Evolutionary conservation across 2,888 invertebrate genomes (phyloP), one percentile per base, ranked within the genome.

Genomic region (Belgica antarctica): DNA sequence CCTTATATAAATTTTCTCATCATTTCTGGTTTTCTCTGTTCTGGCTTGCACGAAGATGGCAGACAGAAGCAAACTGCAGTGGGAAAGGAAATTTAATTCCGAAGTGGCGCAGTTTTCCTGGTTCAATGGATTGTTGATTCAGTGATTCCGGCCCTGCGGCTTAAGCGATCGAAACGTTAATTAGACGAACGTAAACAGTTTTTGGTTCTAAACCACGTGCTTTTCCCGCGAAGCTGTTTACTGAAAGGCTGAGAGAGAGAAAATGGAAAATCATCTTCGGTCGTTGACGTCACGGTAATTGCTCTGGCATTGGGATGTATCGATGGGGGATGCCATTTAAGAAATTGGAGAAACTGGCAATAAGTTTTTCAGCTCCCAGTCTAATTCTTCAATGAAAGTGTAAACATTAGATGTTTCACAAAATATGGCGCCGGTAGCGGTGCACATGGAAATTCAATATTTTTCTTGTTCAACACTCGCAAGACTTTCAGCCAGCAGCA

Each of bases 331-430:
- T 3, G 52, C 15, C 4, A 4, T 22, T 2, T 3, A 52, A 17
- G 17, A 46, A 10, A 46, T 46, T n/a, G n/a, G n/a, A n/a, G n/a
- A n/a, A n/a, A n/a, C n/a, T n/a, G n/a, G n/a, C n/a, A n/a, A n/a
- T n/a, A 7, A 46, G 8, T 12, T 46, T 46, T 17, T 7, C 8
- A 7, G 12, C 46, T 46, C 12, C 8, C 12, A 15, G 15, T 3
- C 46, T 15, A 7, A 15, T 46, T 46, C 4, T 46, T 7, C 46
- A 7, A 46, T 46, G 12, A 34, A 22, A 57, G 57, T 34, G 36
- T 69, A 57, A 69, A 69, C 68, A 69, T 19, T 27, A 69, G 31
- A 57, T 57, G 52, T 57, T 69, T 69, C 57, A 25, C 52, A 17
- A 34, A 69, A 69, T n/a, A 69, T 69, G 68, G 68, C 68, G 68